Base-by-base conservation (phyloP, 2,888 invertebrate species). In the Tetanocera ferruginea region DNA sequence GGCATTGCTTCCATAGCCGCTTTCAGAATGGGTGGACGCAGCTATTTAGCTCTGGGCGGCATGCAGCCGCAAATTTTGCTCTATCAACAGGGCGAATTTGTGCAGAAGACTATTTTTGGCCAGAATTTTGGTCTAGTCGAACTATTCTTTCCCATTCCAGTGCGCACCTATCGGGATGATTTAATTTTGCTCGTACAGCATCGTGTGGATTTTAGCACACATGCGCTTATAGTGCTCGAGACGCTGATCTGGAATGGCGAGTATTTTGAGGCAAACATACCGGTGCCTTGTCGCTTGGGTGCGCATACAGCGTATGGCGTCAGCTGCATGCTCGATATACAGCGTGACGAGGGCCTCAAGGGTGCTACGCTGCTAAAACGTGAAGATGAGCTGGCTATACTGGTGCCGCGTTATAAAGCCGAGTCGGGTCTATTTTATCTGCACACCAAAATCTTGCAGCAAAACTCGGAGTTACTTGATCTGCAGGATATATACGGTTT, bases 221-320 rank as follows among this genome's bases (percentile, higher is more conserved):
- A 90, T 78, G 82, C 81, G 0, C 28, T 90, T 6, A 80, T 85
- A 0, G 87, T 87, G 4, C 76, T 90, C 31, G 90, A 90, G 76
- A 85, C 89, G 43, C 85, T 90, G 0, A 86, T 90, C 9, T 90
- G 90, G 90, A 86, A 90, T 80, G 90, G 90, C 0, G 85, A 89
- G 19, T 84, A 86, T 0, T 90, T 90, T 75, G 86, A 88, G 79
- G 84, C 85, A 1, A 86, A 86, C 28, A 77, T 87, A 43, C 86
- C 88, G 0, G 81, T 87, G 4, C 88, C 89, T 2, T 90, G 90
- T 78, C 80, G 84, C 0, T 76, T 86, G 57, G 86, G 84, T n/a
- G 76, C 81, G 2, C 83, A 84, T 17, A 82, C 82, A 0, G 79
- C 81, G 0, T 83, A 82, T 66, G 90, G 89, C 2, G 85, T 86